These are phyloP conservation scores for Percina caprodes DNA, from an alignment of 2,113 vertebrate genomes.

Conservation along the genomic window DNA sequence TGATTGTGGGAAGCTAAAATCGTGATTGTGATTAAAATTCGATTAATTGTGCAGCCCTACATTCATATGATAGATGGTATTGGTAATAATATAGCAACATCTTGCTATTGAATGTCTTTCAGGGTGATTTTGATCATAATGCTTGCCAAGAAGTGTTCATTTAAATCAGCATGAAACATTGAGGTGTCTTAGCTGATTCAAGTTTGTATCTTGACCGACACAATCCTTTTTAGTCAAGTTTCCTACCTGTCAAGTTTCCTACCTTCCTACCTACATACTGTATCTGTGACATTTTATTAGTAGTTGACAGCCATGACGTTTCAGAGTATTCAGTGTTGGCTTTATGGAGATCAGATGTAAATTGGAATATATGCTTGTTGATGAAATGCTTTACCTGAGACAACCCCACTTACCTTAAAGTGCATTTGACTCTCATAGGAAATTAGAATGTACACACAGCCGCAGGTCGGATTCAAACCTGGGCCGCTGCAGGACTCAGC, in stretches of 20 bases:
- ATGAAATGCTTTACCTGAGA: constrained; percentile 34
- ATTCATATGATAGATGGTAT: not conserved
- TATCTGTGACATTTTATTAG: not conserved
- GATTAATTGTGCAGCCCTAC: no score
- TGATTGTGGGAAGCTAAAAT: no score
- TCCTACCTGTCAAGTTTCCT: not conserved
- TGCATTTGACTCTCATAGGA: constrained; percentile 12
- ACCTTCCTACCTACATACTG: not conserved
- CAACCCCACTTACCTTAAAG: constrained; percentile 29
- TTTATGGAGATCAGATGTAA: constrained; percentile 16
- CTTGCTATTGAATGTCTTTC: not conserved
- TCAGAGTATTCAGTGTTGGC: constrained; percentile 3
- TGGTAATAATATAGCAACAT: not conserved
- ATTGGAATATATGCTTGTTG: constrained; percentile 11
- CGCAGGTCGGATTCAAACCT: no score
- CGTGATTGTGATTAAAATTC: no score
- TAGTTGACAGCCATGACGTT: not conserved
- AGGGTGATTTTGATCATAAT: not conserved
- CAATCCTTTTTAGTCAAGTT: not conserved
- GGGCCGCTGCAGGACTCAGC: no score
- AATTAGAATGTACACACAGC: constrained; percentile 38
- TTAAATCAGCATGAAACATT: not conserved
- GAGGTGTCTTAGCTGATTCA: not conserved
- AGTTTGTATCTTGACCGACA: not conserved
- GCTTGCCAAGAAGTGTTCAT: not conserved